Evolutionary conservation across 2,888 invertebrate genomes (phyloP).

Genomic region (Drosophila mimetica): DNA sequence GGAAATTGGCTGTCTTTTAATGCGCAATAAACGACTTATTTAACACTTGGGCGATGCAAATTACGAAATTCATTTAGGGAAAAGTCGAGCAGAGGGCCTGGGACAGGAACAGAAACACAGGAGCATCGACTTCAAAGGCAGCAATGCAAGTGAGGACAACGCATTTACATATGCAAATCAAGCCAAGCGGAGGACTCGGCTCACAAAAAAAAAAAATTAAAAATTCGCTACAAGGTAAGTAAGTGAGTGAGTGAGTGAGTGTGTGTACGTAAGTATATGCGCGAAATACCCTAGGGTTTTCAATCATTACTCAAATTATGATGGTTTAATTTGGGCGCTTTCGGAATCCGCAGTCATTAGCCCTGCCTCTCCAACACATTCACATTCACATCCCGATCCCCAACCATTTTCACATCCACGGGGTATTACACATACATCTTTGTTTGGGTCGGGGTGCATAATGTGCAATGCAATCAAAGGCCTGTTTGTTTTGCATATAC

Average conservation of each 20-base stretch:
- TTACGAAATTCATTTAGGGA: slow-evolving; percentile 74
- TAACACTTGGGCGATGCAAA: slow-evolving; percentile 76
- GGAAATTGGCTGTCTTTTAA: slow-evolving; percentile 73
- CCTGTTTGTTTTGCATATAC: slow-evolving; percentile 56
- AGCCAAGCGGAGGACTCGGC: slow-evolving; percentile 2
- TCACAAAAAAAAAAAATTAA: not conserved
- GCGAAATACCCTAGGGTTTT: slow-evolving; percentile 74
- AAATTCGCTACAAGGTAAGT: slow-evolving; percentile 21
- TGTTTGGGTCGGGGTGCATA: slow-evolving; percentile 49
- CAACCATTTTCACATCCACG: slow-evolving; percentile 21
- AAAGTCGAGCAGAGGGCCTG: slow-evolving; percentile 45
- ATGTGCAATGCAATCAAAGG: slow-evolving; percentile 67
- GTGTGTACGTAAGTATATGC: slow-evolving; percentile 25
- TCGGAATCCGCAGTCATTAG: slow-evolving; percentile 70
- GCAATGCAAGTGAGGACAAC: slow-evolving; percentile 25
- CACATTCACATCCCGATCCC: slow-evolving; percentile 2
- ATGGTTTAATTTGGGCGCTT: slow-evolving; percentile 74
- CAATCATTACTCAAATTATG: slow-evolving; percentile 78
- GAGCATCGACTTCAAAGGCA: slow-evolving; percentile 20
- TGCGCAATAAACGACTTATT: slow-evolving; percentile 79
- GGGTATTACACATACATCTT: slow-evolving; percentile 39
- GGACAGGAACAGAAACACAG: slow-evolving; percentile 1
- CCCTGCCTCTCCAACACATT: slow-evolving; percentile 17
- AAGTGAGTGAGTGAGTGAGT: slow-evolving; percentile 13
- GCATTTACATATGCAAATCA: slow-evolving; percentile 76